phyloP scores from a whole-genome alignment of 2,113 vertebrate genomes.

The Microtus ochrogaster region DNA sequence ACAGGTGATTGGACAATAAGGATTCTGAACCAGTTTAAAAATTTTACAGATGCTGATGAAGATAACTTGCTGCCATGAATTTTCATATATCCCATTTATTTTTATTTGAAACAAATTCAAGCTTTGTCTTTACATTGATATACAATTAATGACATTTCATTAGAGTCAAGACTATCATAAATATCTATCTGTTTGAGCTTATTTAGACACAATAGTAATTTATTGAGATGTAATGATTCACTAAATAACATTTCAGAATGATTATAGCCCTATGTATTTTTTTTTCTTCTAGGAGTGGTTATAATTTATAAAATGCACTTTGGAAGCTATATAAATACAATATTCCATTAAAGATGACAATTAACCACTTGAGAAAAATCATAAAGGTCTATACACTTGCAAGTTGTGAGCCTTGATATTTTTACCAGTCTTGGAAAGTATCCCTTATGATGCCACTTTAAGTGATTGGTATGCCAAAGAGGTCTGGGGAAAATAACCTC shows the following conservation, averaged over 20 bases:
- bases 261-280: not conserved
- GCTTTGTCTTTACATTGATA: not conserved
- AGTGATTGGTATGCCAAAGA: not conserved
- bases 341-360: not conserved
- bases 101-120: not conserved
- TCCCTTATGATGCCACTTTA: not conserved
- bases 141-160: not conserved
- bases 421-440: not conserved
- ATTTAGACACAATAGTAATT: not conserved
- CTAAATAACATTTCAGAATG: not conserved
- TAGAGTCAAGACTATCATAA: not conserved
- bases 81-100: not conserved
- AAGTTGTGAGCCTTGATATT: not conserved
- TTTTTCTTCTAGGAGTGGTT: not conserved
- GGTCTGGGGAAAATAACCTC: not conserved
- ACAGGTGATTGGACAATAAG: not conserved
- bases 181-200: not conserved
- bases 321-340: not conserved
- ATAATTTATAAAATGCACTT: slow-evolving; percentile 4
- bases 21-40: not conserved
- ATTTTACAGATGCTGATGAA: not conserved
- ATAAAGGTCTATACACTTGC: not conserved
- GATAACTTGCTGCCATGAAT: rapidly evolving
- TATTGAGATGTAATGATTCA: not conserved
- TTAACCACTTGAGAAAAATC: not conserved